phyloP scores from a whole-genome alignment of 2,888 invertebrate genomes.

The Cetonia aurata region DNA sequence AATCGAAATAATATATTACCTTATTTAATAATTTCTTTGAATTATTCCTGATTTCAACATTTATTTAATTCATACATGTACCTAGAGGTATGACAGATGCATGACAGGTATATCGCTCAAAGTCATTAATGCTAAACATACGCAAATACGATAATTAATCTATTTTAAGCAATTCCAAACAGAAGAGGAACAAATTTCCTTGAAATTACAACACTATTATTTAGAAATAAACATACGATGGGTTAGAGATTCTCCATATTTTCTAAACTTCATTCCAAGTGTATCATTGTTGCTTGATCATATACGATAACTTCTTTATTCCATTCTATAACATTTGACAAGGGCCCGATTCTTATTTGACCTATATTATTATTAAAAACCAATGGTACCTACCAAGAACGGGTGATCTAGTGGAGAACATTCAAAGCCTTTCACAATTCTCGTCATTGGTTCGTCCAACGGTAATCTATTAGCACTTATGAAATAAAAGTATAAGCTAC shows the following conservation, averaged over 20 bases:
- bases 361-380: not conserved
- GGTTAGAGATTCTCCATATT: too few species aligned
- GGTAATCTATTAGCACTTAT: constrained; percentile 13
- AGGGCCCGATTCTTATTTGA: not conserved
- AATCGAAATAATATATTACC: not conserved
- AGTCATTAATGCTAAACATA: too few species aligned
- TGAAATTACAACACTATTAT: too few species aligned
- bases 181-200: too few species aligned
- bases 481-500: constrained; percentile 29
- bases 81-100: too few species aligned
- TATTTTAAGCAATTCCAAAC: too few species aligned
- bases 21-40: too few species aligned
- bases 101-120: too few species aligned
- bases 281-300: not conserved
- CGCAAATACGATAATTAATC: too few species aligned
- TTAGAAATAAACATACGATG: too few species aligned
- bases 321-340: not conserved
- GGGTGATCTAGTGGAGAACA: constrained; percentile 31
- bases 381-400: constrained; percentile 18
- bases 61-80: too few species aligned
- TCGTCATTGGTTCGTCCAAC: not conserved
- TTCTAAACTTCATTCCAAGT: not conserved
- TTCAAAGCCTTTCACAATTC: constrained; percentile 34
- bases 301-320: not conserved
- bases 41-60: too few species aligned